Evolutionary conservation across 2,113 vertebrate genomes (phyloP).

Genomic region (Hylia prasina): DNA sequence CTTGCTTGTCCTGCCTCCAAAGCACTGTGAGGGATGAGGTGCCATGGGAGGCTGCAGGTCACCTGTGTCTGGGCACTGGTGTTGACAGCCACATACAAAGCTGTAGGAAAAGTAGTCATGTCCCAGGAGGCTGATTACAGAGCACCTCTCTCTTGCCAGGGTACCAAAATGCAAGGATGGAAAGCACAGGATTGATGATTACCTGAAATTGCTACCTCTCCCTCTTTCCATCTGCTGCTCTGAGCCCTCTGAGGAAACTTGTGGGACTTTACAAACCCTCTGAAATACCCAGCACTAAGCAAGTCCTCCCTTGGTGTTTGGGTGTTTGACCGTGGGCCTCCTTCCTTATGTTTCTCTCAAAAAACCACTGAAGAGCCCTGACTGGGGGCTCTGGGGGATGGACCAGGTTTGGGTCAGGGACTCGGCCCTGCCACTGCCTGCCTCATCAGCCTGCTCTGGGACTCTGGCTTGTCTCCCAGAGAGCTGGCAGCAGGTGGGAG

Average conservation of each 20-base stretch:
- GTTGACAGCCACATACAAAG: not conserved
- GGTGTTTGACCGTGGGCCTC: accelerated
- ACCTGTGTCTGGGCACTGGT: not conserved
- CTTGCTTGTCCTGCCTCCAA: accelerated
- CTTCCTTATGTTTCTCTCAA: not conserved
- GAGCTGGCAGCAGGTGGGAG: not conserved
- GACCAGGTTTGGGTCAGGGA: not conserved
- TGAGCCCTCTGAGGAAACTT: not conserved
- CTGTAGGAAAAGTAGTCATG: not conserved
- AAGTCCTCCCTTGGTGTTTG: not conserved
- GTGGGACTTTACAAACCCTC: not conserved
- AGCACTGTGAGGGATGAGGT: not conserved
- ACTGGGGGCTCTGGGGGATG: accelerated
- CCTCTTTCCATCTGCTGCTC: not conserved
- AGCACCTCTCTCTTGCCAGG: not conserved
- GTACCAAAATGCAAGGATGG: not conserved
- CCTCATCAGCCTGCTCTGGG: not conserved
- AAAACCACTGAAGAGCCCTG: not conserved
- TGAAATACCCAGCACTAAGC: not conserved
- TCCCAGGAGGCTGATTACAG: not conserved
- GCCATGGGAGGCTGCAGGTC: not conserved
- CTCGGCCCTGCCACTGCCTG: not conserved
- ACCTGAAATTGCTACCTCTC: not conserved
- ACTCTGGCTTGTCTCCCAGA: not conserved
- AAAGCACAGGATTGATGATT: not conserved